Evolutionary conservation across 2,888 invertebrate genomes (phyloP).

Genomic region (Anoplius nigerrimus): DNA sequence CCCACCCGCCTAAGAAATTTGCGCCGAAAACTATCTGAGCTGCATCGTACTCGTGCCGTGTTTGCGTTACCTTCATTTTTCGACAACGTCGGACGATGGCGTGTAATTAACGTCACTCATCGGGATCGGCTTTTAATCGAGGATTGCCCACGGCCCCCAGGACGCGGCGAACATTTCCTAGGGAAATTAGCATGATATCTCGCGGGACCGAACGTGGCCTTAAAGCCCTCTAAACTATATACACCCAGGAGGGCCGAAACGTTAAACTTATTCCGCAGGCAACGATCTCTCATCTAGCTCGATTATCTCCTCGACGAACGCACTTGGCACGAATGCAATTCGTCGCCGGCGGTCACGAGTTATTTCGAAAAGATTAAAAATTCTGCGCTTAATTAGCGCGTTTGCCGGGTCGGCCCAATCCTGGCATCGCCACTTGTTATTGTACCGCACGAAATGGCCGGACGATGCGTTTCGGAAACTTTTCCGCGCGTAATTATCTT

Average conservation of each 20-base stretch:
- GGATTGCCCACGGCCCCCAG: constrained; percentile 13
- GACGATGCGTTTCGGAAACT: constrained; percentile 2
- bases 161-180: constrained; percentile 21
- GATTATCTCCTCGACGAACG: no score
- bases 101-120: constrained; percentile 14
- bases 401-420: no score
- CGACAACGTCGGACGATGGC: neutral
- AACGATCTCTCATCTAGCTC: no score
- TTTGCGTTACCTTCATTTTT: no score
- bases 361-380: neutral
- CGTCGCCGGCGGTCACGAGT: no score
- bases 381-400: neutral
- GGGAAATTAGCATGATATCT: constrained; percentile 25
- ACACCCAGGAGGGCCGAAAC: constrained; percentile 21
- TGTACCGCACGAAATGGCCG: neutral
- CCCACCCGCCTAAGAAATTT: no score
- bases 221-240: constrained; percentile 22
- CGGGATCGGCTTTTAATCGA: constrained; percentile 20
- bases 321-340: no score
- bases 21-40: no score
- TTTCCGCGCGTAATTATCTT: constrained; percentile 26
- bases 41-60: no score
- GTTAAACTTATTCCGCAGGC: constrained; percentile 17
- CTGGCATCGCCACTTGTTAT: neutral
- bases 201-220: constrained; percentile 19